phyloP scores from a whole-genome alignment of 2,888 invertebrate species.

The Cryptocephalus primarius region DNA sequence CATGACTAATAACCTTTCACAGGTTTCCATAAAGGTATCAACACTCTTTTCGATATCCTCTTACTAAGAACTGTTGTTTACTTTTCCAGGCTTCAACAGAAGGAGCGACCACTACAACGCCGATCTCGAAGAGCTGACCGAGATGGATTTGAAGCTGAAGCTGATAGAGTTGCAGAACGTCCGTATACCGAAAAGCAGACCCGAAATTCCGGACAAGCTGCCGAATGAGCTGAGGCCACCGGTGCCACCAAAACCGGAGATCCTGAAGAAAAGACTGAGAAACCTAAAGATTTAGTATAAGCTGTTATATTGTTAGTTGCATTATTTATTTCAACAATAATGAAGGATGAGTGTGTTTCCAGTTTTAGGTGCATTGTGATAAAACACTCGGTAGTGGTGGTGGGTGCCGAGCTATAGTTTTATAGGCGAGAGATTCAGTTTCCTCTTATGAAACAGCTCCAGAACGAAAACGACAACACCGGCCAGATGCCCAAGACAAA shows the following conservation, averaged over 20 bases:
- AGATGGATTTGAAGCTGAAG: conserved; percentile 31
- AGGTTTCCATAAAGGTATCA: too few species aligned
- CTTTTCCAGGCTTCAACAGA: neutral
- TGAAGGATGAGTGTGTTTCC: too few species aligned
- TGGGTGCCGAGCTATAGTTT: too few species aligned
- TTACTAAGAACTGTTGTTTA: too few species aligned
- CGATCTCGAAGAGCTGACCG: conserved; percentile 27
- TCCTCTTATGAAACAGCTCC: neutral
- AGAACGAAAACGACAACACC: conserved; percentile 10
- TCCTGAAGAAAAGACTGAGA: neutral
- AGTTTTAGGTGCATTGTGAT: too few species aligned
- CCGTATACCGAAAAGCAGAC: conserved; percentile 26
- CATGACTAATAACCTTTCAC: too few species aligned
- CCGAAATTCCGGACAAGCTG: conserved; percentile 19
- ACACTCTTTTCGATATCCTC: too few species aligned
- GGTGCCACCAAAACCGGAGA: conserved; percentile 14
- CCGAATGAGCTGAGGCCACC: conserved; percentile 16
- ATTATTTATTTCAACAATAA: too few species aligned
- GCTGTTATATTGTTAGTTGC: too few species aligned
- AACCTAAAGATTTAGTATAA: neutral
- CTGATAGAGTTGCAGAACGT: conserved; percentile 32
- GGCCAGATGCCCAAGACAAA: conserved; percentile 21
- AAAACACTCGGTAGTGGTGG: too few species aligned
- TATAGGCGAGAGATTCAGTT: too few species aligned
- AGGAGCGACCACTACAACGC: conserved; percentile 25